Percentiles rank a stretch among this genome's conserved stretches.
Evolutionary conservation across 2,888 invertebrate species (phyloP).

Genomic region (Mactromeris polynyma): DNA sequence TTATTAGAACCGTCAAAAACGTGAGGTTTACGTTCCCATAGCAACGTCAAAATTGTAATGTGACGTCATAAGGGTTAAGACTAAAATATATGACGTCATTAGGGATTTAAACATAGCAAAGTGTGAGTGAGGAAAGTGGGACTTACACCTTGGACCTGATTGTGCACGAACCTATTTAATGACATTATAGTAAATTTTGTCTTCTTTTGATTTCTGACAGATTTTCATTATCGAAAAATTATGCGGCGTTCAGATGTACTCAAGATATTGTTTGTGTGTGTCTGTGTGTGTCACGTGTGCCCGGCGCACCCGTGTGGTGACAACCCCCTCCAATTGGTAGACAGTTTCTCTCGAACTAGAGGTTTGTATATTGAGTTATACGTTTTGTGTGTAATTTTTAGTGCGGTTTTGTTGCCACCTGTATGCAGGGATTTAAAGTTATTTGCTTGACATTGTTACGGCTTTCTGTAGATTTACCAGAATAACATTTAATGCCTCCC

Average conservation of each 20-base stretch:
- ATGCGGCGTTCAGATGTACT: slow-evolving; percentile 72
- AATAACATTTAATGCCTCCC: no score
- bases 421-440: no score
- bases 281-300: slow-evolving; percentile 74
- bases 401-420: no score
- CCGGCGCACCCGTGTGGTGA: slow-evolving; percentile 77
- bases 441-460: no score
- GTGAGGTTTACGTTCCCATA: not conserved
- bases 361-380: slow-evolving; percentile 57
- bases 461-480: no score
- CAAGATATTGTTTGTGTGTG: slow-evolving; percentile 74
- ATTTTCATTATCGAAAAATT: slow-evolving; percentile 70
- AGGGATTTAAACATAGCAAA: not conserved
- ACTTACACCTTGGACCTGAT: not conserved
- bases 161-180: not conserved
- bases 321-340: slow-evolving; percentile 72
- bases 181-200: not conserved
- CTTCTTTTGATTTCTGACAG: slow-evolving; percentile 1
- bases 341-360: slow-evolving; percentile 62
- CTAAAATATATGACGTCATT: not conserved
- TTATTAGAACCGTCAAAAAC: no score
- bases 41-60: not conserved
- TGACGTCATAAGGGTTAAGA: not conserved
- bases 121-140: not conserved
- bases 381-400: no score